Base-by-base conservation (phyloP, 2,888 invertebrate genomes). In the Lampropteryx suffumata region DNA sequence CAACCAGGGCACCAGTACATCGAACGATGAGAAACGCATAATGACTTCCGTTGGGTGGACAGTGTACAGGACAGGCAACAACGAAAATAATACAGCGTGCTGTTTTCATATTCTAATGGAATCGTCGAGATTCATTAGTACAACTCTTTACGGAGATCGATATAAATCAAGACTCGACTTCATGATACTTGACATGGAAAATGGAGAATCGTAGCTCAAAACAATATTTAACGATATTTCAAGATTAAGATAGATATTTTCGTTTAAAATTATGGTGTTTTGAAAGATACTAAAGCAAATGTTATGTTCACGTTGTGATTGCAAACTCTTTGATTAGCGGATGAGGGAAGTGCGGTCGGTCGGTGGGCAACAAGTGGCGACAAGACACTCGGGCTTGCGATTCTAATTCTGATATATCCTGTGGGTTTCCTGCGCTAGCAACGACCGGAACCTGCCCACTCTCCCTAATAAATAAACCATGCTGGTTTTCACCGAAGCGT, bases 11-110 rank as follows among this genome's bases (percentile, higher is more conserved):
- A 76, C 59, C 73, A 79, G 73, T 79, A 84, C 78, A 73, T 65
- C 69, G 76, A 65, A 70, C 79, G 73, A 73, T 85, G 85, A 85
- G 84, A 86, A 89, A 79, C 80, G 89, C 80, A 88, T 90, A 89
- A 90, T 88, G 82, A 89, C 79, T 88, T 89, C 88, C 88, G 85
- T 68, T 77, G 73, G 70, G 53, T 72, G 70, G 74, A 74, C 79
- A n/a, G n/a, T n/a, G n/a, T n/a, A 24, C 6, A 1, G 7, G 73
- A 71, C 76, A 77, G 82, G 82, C 81, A 84, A 79, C 79, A 77
- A 76, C 76, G 62, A 84, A 84, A 84, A 82, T 79, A 82, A 83
- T 84, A 80, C 69, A 57, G 68, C 61, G 57, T 57, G 61, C 58
- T 50, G 60, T 68, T 69, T 66, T 52, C 59, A 54, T 62, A 65